Conservation (phyloP, 2,888 invertebrate species). For the Andrena hattorfiana region DNA sequence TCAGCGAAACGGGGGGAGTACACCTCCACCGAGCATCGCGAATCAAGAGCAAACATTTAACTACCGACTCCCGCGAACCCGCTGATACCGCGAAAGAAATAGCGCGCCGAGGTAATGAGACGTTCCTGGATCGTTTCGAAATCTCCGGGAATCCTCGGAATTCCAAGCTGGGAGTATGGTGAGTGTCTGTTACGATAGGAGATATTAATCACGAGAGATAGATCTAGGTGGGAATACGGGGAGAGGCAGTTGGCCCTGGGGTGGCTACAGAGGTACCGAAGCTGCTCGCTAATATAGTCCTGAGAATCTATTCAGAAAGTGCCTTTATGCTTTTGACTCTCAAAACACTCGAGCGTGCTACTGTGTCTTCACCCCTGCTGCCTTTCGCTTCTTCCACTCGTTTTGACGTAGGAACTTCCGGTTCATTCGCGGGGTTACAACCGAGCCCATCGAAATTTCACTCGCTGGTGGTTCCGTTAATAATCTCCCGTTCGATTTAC, state of each 20-base stretch:
- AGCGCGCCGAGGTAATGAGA: conserved; percentile 18
- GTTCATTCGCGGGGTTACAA: neutral
- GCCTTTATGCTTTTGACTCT: neutral
- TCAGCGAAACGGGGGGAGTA: conserved; percentile 34
- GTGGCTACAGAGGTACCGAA: neutral
- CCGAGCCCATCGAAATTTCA: conserved; percentile 6
- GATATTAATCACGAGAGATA: no score
- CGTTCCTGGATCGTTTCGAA: neutral
- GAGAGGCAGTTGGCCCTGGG: neutral
- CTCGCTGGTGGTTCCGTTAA: conserved; percentile 24
- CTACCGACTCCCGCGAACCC: conserved; percentile 27
- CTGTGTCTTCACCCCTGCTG: neutral
- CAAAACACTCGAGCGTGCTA: neutral
- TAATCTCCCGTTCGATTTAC: conserved; percentile 31
- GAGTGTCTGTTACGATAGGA: neutral
- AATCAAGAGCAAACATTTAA: conserved; percentile 64
- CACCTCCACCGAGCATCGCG: conserved; percentile 42
- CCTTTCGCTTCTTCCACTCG: neutral
- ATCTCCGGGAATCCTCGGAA: neutral
- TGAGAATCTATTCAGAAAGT: neutral
- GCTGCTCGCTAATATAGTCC: neutral
- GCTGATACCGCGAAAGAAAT: conserved; percentile 39
- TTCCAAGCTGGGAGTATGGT: neutral
- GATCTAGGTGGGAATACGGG: no score
- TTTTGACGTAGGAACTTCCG: neutral